Evolutionary conservation across 1,140 invertebrate genomes (phyloP), one percentile per base, ranked within the genome.

Genomic region (Drosophila neocordata): DNA sequence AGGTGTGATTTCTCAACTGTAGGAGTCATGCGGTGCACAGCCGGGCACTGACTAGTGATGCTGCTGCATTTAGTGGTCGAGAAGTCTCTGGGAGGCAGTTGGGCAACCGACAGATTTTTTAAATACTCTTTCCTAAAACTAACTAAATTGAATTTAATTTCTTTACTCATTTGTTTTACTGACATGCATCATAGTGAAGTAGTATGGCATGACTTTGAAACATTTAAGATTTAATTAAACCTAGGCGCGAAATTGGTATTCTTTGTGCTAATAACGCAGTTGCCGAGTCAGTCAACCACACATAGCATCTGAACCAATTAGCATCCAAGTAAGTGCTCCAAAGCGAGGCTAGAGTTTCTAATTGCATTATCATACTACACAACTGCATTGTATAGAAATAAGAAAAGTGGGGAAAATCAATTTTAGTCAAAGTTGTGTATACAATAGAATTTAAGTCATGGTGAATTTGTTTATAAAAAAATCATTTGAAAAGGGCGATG

Each of bases 1-100:
- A 84, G 80, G 80, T 84, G 80, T 84, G 80, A 84, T 84, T 79
- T 84, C 76, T 84, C 76, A 84, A 84, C 80, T 84, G 80, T 84
- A 84, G 80, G 80, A 84, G 76, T 84, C 80, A 84, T 71, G 80
- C 76, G 34, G 80, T 61, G 80, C 80, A 79, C 80, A 79, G 76
- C 41, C 72, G 52, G 81, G 69, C 65, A 61, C 52, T 66, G 64
- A 13, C 65, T 12, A 59, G 57, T 51, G 51, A 66, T 74, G 66
- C 66, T 69, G 38, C 11, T 31, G 52, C 59, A 48, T 11, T 8
- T 35, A 22, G 22, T 18, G 11, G 18, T 37, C n/a, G n/a, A n/a
- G n/a, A n/a, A n/a, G n/a, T n/a, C n/a, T 37, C 22, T n/a, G 18
- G 9, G 52, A 68, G 37, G 61, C 53, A 48, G 31, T 51, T 24